These are phyloP conservation scores for Cygnus olor DNA, from an alignment of 2,797 vertebrate genomes.

Conservation along the genomic window DNA sequence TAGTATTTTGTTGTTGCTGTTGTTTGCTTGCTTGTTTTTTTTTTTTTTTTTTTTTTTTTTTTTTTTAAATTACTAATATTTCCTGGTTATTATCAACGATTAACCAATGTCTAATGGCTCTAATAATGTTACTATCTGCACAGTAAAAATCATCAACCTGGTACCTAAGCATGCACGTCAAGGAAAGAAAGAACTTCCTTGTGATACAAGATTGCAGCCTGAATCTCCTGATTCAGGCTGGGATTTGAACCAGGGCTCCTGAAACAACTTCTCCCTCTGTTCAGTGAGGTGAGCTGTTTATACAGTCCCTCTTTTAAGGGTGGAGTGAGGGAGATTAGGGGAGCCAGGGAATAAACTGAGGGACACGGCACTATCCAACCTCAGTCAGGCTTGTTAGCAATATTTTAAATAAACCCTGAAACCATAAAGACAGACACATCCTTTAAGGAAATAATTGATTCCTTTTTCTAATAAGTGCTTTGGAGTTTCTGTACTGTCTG, in stretches of 20 bases:
- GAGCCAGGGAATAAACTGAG: not conserved
- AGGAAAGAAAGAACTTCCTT: not conserved
- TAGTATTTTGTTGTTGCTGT: not conserved
- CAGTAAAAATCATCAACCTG: not conserved
- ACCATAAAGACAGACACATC: not conserved
- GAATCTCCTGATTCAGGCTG: not conserved
- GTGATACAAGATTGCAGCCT: not conserved
- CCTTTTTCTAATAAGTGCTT: accelerated
- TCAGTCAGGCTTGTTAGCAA: not conserved
- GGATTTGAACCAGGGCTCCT: not conserved
- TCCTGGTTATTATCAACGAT: not conserved
- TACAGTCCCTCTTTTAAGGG: not conserved
- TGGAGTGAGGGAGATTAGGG: not conserved
- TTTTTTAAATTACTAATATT: not conserved
- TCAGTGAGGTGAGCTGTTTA: not conserved
- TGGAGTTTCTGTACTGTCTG: not conserved
- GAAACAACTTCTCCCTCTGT: not conserved
- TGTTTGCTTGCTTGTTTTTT: too few relatives aligned
- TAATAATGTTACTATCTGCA: not conserved
- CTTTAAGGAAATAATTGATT: not conserved
- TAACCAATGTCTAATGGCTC: not conserved
- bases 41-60: too few relatives aligned
- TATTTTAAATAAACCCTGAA: not conserved
- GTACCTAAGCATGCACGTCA: not conserved
- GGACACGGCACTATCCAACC: not conserved